Percentiles rank a stretch among this genome's conserved stretches.
phyloP scores from a whole-genome alignment of 92 coral and sea anemone species.

The Siderastrea radians region DNA sequence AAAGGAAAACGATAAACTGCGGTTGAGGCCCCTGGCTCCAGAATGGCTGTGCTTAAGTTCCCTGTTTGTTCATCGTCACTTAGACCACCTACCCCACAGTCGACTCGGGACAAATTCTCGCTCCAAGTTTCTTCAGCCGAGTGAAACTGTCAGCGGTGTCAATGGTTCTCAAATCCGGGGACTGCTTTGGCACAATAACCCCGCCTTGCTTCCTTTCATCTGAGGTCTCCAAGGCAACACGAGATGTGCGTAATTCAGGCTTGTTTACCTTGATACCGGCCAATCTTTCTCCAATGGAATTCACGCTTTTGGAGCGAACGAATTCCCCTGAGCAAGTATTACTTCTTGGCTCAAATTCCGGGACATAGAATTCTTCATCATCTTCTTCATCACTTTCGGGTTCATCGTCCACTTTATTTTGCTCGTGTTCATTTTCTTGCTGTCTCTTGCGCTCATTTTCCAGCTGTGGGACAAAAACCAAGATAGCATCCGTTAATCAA shows the following conservation, averaged over 20 bases:
- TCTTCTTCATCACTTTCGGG: background rate
- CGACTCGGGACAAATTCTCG: constrained; percentile 19
- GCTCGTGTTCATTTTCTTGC: constrained; percentile 15
- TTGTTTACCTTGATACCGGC: constrained; percentile 8
- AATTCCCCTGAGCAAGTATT: background rate
- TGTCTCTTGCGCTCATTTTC: constrained; percentile 15
- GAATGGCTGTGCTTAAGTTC: too few species aligned
- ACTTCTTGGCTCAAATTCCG: background rate
- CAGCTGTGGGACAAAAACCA: background rate
- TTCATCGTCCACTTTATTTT: background rate
- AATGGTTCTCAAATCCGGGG: constrained; percentile 12
- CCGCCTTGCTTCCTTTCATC: constrained; percentile 1
- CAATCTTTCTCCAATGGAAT: constrained; percentile 11
- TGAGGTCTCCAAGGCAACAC: constrained; percentile 19
- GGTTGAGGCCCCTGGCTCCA: too few species aligned
- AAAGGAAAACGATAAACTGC: background rate
- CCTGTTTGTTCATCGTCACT: background rate
- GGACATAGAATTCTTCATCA: background rate
- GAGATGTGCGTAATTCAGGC: constrained; percentile 2
- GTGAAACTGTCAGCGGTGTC: constrained; percentile 33
- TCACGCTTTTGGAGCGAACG: constrained; percentile 1
- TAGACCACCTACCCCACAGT: background rate
- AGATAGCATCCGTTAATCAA: too few species aligned
- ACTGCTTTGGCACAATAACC: constrained; percentile 9
- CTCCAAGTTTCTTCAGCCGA: constrained; percentile 16